Evolutionary conservation across 2,113 vertebrate genomes (phyloP).

Genomic region (Tetrax tetrax): DNA sequence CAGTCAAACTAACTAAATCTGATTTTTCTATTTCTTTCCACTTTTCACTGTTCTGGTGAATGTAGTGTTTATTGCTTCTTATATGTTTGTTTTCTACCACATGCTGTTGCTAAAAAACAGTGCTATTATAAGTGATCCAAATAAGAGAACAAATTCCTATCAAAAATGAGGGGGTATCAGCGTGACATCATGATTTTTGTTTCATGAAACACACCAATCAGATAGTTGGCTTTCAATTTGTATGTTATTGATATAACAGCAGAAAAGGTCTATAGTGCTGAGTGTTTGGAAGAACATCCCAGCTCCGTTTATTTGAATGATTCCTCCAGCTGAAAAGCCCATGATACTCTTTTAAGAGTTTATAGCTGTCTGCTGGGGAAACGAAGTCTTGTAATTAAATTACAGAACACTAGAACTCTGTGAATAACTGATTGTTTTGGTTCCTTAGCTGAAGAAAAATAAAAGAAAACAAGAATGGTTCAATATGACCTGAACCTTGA

Average conservation of each 20-base stretch:
- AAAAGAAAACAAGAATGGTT: background rate
- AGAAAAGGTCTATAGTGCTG: background rate
- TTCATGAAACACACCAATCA: background rate
- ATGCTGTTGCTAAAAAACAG: constrained; percentile 58
- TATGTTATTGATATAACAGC: background rate
- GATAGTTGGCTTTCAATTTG: background rate
- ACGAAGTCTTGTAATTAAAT: background rate
- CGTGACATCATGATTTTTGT: background rate
- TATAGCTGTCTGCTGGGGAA: background rate
- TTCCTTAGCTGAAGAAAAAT: background rate
- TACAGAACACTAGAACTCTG: background rate
- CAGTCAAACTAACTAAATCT: background rate
- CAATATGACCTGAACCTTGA: background rate
- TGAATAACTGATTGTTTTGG: background rate
- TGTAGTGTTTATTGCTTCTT: background rate
- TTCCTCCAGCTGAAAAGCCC: background rate
- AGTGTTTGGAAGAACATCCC: background rate
- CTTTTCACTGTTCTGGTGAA: background rate
- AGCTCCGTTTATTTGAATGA: background rate
- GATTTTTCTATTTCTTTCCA: background rate
- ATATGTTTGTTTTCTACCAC: background rate
- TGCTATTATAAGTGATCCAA: background rate
- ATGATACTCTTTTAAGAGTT: background rate
- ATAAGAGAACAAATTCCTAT: background rate
- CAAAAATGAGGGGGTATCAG: background rate